Evolutionary conservation across 2,888 invertebrate genomes (phyloP).

Genomic region (Nipponacmea schrenckii): DNA sequence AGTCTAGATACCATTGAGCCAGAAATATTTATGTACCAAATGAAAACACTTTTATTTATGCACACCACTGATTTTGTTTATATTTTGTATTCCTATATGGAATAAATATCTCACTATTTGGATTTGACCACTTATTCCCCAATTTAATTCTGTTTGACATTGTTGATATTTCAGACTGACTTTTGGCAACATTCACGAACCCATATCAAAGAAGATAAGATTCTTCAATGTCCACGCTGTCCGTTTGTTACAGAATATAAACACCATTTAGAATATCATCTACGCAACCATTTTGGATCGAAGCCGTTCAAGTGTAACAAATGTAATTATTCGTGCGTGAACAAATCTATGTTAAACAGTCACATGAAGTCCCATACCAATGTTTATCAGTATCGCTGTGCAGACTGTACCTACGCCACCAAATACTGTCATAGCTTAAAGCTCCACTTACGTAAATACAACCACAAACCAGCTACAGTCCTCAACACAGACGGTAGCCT

Average conservation of each 20-base stretch:
- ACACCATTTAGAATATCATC: slow-evolving; percentile 94
- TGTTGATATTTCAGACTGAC: slow-evolving; percentile 71
- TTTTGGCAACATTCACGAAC: slow-evolving; percentile 90
- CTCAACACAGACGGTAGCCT: slow-evolving; percentile 66
- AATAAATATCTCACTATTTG: no score
- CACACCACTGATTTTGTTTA: no score
- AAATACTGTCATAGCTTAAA: slow-evolving; percentile 98
- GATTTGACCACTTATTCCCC: no score
- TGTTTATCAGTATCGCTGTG: slow-evolving; percentile 91
- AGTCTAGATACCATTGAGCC: no score
- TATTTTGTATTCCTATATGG: no score
- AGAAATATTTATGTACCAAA: no score
- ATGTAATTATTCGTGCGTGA: slow-evolving; percentile 73
- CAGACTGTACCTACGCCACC: slow-evolving; percentile 93
- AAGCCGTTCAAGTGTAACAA: slow-evolving; percentile 95
- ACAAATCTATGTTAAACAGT: slow-evolving; percentile 93
- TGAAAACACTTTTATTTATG: no score
- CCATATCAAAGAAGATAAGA: slow-evolving; percentile 94
- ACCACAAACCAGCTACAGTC: slow-evolving; percentile 90
- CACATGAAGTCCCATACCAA: slow-evolving; percentile 92
- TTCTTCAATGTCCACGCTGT: slow-evolving; percentile 89
- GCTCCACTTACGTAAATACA: slow-evolving; percentile 90
- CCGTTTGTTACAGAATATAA: slow-evolving; percentile 99
- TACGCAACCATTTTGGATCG: slow-evolving; percentile 91
- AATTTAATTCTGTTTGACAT: no score